These are phyloP conservation scores for Merodon equestris DNA, from an alignment of 2,888 invertebrate genomes.

Conservation along the genomic window DNA sequence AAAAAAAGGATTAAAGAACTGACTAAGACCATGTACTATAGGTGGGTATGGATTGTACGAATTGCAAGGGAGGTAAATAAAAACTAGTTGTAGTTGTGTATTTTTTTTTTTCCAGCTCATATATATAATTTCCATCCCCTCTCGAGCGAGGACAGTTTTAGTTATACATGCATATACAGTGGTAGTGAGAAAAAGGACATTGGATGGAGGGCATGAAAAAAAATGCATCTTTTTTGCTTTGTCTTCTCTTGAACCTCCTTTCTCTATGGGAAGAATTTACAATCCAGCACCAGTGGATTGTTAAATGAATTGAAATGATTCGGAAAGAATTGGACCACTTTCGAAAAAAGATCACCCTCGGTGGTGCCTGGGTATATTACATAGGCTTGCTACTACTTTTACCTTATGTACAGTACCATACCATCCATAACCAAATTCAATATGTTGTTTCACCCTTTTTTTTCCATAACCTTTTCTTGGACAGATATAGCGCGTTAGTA, in stretches of 20 bases:
- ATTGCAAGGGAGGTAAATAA: conserved; percentile 8
- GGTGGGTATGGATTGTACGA: neutral
- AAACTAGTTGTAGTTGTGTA: too few relatives aligned
- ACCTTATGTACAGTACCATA: conserved; percentile 11
- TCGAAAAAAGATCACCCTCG: conserved; percentile 6
- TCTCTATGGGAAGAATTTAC: neutral
- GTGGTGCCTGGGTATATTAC: too few relatives aligned
- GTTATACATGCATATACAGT: neutral
- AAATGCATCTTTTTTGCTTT: conserved; percentile 12
- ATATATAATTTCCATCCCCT: neutral
- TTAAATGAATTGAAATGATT: conserved; percentile 57
- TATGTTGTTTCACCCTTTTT: conserved; percentile 29
- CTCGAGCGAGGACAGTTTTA: neutral
- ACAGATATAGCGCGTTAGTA: conserved; percentile 2
- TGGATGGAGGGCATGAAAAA: neutral
- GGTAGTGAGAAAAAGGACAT: conserved; percentile 20
- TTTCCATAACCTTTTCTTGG: conserved; percentile 4
- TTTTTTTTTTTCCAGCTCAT: neutral
- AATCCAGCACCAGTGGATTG: conserved; percentile 43
- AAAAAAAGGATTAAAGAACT: too few relatives aligned
- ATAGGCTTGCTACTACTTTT: too few relatives aligned
- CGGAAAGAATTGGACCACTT: conserved; percentile 5
- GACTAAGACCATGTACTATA: too few relatives aligned
- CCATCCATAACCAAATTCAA: conserved; percentile 47
- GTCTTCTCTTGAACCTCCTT: conserved; percentile 28